Evolutionary conservation across 2,797 vertebrate genomes (phyloP), one percentile per base, ranked within the genome.

Genomic region (Melanotaenia boesemani): DNA sequence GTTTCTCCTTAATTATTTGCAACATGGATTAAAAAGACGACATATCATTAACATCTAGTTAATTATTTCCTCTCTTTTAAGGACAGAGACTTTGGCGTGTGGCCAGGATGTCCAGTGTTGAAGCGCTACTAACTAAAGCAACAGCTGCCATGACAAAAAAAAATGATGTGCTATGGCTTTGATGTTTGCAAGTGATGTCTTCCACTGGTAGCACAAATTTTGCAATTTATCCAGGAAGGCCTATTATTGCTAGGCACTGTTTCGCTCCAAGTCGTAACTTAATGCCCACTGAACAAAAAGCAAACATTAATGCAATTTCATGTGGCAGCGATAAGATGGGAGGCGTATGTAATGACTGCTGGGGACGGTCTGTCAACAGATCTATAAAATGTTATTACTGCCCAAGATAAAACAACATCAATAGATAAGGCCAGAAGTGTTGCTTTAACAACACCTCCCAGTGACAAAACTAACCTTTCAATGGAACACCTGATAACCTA

Each of bases 301-400:
- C 67, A 90, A 90, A 89, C 90, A 88, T 88, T 62, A 89, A 81
- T 62, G 70, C 77, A 79, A 74, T 80, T 85, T 84, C 67, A 77
- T 67, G 76, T 68, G 39, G 56, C 76, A 62, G 86, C 70, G 88
- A 92, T 90, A 90, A 90, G 85, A 89, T 70, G 79, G 70, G 48
- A 74, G 70, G 58, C 5, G 65, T 52, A 64, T 77, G 72, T 86
- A 88, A 91, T 82, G 85, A 89, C 88, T 79, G 84, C 73, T 76
- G 68, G 3, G 62, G 72, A 86, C 87, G 83, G 88, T 86, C 85
- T 52, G 77, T 92, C 93, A 92, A 85, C 90, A 85, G 90, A 93
- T 94, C 92, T 85, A 94, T 94, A 93, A 93, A 92, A 91, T 84
- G 81, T 91, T 94, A 92, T 93, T 90, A 89, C 86, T 76, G 86